Percentiles rank a stretch among this genome's conserved stretches.
These are phyloP conservation scores for Trachurus trachurus DNA, from an alignment of 2,797 vertebrate genomes.

Conservation along the genomic window DNA sequence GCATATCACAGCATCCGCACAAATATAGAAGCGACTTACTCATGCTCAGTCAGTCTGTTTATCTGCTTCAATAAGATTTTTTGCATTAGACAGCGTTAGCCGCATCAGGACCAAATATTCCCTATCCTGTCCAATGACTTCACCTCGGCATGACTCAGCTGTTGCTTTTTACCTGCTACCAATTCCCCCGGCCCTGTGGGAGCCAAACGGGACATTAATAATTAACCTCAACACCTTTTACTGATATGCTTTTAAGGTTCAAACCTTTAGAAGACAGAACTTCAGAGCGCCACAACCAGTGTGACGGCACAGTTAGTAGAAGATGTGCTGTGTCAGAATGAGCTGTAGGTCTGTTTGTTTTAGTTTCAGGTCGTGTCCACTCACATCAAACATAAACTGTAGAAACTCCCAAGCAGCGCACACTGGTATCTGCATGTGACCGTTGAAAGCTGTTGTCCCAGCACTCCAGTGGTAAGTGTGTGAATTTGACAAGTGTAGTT, in stretches of 20 bases:
- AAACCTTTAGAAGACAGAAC: constrained; percentile 26
- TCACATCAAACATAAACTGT: not conserved
- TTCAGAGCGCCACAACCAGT: constrained; percentile 23
- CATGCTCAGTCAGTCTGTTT: constrained; percentile 16
- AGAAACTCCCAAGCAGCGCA: constrained; percentile 1
- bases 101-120: constrained; percentile 26
- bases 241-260: constrained; percentile 52
- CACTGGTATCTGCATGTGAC: constrained; percentile 10
- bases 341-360: constrained; percentile 15
- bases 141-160: constrained; percentile 58
- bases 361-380: constrained; percentile 10
- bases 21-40: constrained; percentile 4
- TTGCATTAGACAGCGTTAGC: not conserved
- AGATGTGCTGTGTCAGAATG: constrained; percentile 10
- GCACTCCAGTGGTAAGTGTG: constrained; percentile 21
- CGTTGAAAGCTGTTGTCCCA: constrained; percentile 34
- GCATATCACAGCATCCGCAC: not conserved
- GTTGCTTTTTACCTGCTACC: constrained; percentile 52
- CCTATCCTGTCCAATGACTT: constrained; percentile 10
- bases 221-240: constrained; percentile 68
- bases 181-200: constrained; percentile 51
- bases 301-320: constrained; percentile 9
- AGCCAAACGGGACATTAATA: constrained; percentile 66
- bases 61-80: constrained; percentile 26
- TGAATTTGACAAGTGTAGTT: constrained; percentile 34